Conservation (phyloP, 2,113 vertebrate species). For the Ceuthmochares aereus region DNA sequence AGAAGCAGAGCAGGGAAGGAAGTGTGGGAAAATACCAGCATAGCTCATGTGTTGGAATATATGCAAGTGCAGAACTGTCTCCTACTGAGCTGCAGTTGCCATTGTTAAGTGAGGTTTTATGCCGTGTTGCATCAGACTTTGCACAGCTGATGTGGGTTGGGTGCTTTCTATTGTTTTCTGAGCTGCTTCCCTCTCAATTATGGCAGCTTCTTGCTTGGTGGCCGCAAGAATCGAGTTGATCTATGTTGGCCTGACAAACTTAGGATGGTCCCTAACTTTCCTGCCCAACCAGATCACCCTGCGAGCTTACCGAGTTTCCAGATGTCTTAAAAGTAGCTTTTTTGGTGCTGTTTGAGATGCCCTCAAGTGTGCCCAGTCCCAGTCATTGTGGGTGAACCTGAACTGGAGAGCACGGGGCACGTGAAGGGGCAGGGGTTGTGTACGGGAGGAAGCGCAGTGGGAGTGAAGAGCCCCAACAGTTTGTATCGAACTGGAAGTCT, state of each 20-base stretch:
- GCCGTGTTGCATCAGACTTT: neutral
- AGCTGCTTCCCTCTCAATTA: neutral
- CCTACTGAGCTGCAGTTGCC: neutral
- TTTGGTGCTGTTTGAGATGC: neutral
- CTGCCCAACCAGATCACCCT: neutral
- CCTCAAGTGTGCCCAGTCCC: neutral
- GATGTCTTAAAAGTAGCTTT: neutral
- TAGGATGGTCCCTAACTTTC: neutral
- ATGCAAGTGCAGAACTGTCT: neutral
- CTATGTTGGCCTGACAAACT: neutral
- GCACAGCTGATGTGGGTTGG: neutral
- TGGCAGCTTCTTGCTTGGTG: neutral
- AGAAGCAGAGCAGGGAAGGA: constrained; percentile 38
- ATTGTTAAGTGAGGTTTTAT: neutral
- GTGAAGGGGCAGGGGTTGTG: neutral
- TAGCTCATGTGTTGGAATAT: neutral
- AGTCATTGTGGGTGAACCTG: neutral
- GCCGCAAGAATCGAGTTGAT: neutral
- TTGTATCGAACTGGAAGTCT: neutral
- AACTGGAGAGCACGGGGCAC: neutral
- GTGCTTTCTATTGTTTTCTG: neutral
- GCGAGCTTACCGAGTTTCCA: neutral
- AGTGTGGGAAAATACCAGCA: constrained; percentile 68
- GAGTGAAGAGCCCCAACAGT: accelerated
- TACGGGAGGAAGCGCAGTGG: neutral